These are phyloP conservation scores for Pelobates cultripes DNA, from an alignment of 2,797 vertebrate species.

Conservation along the genomic window DNA sequence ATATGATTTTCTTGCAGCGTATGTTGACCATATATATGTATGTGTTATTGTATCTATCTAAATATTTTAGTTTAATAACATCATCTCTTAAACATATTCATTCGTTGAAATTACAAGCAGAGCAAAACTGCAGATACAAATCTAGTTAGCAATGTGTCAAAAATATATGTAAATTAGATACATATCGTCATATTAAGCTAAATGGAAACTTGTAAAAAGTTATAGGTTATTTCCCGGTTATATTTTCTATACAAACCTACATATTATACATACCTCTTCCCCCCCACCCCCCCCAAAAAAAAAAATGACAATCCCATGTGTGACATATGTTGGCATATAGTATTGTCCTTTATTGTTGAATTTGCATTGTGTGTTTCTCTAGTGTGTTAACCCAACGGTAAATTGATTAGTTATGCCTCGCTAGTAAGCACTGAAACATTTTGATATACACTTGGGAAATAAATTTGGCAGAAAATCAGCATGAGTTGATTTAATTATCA, in stretches of 20 bases:
- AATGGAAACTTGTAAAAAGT: too few relatives aligned
- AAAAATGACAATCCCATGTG: not conserved
- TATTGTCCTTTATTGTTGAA: slow-evolving; percentile 50
- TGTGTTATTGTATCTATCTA: too few relatives aligned
- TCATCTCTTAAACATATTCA: too few relatives aligned
- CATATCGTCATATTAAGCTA: too few relatives aligned
- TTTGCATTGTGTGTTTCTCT: slow-evolving; percentile 64
- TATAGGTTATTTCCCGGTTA: not conserved
- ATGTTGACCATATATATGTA: too few relatives aligned
- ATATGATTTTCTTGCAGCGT: too few relatives aligned
- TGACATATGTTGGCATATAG: slow-evolving; percentile 17
- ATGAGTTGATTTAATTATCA: slow-evolving; percentile 98
- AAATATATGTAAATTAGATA: too few relatives aligned
- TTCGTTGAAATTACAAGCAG: too few relatives aligned
- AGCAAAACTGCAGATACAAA: too few relatives aligned
- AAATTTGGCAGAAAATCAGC: slow-evolving; percentile 99
- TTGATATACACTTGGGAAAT: slow-evolving; percentile 91
- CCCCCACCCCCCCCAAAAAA: too few relatives aligned
- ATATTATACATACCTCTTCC: not conserved
- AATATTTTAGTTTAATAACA: too few relatives aligned
- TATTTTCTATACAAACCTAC: not conserved
- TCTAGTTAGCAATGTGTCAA: too few relatives aligned
- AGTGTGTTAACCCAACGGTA: slow-evolving; percentile 65
- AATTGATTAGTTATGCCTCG: slow-evolving; percentile 90
- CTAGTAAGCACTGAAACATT: slow-evolving; percentile 85